phyloP scores from a whole-genome alignment of 1,140 invertebrate genomes.

The Battus philenor region DNA sequence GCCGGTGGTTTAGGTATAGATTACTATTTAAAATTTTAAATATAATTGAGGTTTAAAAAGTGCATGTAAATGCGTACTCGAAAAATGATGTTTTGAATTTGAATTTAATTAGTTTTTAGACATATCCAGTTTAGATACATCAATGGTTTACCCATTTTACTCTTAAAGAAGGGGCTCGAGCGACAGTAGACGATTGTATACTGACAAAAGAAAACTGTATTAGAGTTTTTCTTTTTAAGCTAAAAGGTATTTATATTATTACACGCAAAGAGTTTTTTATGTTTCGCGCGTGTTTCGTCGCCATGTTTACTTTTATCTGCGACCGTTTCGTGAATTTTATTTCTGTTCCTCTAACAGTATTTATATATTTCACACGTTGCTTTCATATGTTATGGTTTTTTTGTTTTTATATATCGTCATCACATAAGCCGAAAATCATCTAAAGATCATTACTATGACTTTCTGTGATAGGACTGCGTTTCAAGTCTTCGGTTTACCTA shows the following conservation, averaged over 20 bases:
- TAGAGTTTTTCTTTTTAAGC: slow-evolving; percentile 36
- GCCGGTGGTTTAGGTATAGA: no score
- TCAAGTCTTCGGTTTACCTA: no score
- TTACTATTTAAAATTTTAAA: no score
- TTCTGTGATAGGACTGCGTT: no score
- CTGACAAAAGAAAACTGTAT: slow-evolving; percentile 41
- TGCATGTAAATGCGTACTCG: background rate
- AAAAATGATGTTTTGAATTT: background rate
- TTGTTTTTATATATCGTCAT: no score
- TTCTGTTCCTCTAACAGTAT: no score
- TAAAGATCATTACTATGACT: no score
- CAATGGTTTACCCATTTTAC: slow-evolving; percentile 7
- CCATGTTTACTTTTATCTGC: background rate
- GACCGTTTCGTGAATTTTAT: background rate
- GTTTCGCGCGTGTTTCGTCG: background rate
- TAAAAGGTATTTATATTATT: slow-evolving; percentile 40
- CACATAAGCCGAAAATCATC: no score
- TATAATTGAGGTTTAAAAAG: no score
- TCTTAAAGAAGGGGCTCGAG: slow-evolving; percentile 20
- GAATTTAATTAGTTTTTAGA: background rate
- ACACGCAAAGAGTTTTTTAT: slow-evolving; percentile 16
- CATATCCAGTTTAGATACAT: slow-evolving; percentile 1
- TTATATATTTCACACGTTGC: no score
- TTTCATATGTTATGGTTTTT: no score
- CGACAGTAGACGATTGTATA: slow-evolving; percentile 32